Evolutionary conservation across 2,113 vertebrate species (phyloP), one percentile per base, ranked within the genome.

Genomic region (Aspiorhynchus laticeps): DNA sequence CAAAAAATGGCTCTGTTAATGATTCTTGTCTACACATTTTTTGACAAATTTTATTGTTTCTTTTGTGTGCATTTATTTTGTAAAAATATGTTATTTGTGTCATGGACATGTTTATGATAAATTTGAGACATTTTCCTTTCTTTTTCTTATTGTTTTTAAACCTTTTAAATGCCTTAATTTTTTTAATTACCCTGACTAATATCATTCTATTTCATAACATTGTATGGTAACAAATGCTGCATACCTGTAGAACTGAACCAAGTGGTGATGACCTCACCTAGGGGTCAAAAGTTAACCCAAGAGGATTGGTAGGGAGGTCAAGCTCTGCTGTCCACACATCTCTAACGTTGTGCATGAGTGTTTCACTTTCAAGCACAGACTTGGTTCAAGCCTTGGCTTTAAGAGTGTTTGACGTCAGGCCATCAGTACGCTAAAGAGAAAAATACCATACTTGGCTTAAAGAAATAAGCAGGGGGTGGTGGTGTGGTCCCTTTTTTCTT

Each of bases 231-330:
- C 19, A 71, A 38, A 71, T 71, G 1, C 2, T 38, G 19, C 33
- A 73, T 38, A 38, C 33, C 33, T 73, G 9, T 73, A 24, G 69
- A 9, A 24, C 9, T 24, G 3, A 71, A 71, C 67, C 67, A 7
- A 71, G 69, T 73, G 69, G 69, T 41, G 9, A n/a, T 2, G 4
- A 74, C 71, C 36, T 74, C 5, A 41, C 24, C 21, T 71, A 33
- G 67, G 67, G 67, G 67, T 71, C 31, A 36, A 71, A 74, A 24
- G 21, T 74, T 74, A 74, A 41, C 71, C 36, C 71, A 41, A 11
- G 36, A 74, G 71, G 71, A 41, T 74, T 74, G 71, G 21, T 36
- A 41, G 71, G 69, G 69, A 74, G 71, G 71, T 74, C 71, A 74
- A 4, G 38, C 36, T n/a, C 33, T 12, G 21, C 71, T 74, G 71